A percentile compares a stretch with the other conserved stretches of the same genome.
These are phyloP conservation scores for Galerucella calmariensis DNA, from an alignment of 2,888 invertebrate genomes.

Conservation along the genomic window DNA sequence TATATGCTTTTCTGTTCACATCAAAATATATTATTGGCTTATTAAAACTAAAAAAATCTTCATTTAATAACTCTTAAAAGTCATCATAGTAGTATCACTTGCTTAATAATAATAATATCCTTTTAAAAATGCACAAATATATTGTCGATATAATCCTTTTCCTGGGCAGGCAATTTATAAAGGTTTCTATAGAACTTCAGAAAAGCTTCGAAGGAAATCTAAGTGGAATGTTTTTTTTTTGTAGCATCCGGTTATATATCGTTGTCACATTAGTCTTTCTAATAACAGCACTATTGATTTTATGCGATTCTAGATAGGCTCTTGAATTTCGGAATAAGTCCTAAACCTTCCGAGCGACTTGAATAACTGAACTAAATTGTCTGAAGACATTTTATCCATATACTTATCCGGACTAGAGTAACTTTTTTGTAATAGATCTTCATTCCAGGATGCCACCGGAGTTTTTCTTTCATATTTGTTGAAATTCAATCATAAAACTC, in stretches of 20 bases:
- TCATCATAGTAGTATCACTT: too few relatives aligned
- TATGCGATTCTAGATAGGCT: constrained; percentile 31
- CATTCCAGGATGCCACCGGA: too few relatives aligned
- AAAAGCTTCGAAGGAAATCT: constrained; percentile 24
- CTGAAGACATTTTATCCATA: too few relatives aligned
- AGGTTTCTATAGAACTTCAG: constrained; percentile 11
- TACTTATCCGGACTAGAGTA: too few relatives aligned
- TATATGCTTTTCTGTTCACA: too few relatives aligned
- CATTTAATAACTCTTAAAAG: too few relatives aligned
- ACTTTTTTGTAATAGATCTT: too few relatives aligned
- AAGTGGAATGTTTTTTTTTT: constrained; percentile 34
- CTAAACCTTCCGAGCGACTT: too few relatives aligned
- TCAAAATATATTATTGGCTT: too few relatives aligned
- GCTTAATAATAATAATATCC: too few relatives aligned
- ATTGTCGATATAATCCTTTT: not conserved
- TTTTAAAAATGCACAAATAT: not conserved
- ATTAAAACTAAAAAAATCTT: too few relatives aligned
- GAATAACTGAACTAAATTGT: too few relatives aligned
- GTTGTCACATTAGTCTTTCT: constrained; percentile 46
- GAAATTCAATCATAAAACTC: not conserved
- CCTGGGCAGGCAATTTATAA: not conserved
- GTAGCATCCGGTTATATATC: constrained; percentile 40
- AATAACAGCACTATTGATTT: constrained; percentile 43
- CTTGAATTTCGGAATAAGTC: not conserved
- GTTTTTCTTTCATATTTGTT: not conserved